Percentiles rank a stretch among this genome's conserved stretches.
Conservation (phyloP, 2,797 vertebrate species). For the Coluber constrictor region DNA sequence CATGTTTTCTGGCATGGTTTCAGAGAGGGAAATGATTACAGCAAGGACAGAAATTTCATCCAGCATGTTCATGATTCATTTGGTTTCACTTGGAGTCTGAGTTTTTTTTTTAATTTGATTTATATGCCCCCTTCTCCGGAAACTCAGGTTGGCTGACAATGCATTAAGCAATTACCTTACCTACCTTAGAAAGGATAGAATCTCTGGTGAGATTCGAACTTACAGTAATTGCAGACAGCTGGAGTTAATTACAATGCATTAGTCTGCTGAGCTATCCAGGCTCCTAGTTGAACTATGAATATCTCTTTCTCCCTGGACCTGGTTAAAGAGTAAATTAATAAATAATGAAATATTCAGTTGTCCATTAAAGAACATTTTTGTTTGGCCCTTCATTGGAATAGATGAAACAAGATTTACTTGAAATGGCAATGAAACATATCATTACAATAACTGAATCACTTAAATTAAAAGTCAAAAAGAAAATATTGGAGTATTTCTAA, state of each 20-base stretch:
- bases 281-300: neutral
- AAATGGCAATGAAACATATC: neutral
- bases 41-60: neutral
- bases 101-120: too few relatives aligned
- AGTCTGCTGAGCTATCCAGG: too few relatives aligned
- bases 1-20: neutral
- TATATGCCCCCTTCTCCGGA: too few relatives aligned
- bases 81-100: neutral
- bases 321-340: neutral
- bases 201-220: too few relatives aligned
- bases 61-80: neutral
- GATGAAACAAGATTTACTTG: neutral
- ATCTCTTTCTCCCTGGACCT: neutral
- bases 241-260: too few relatives aligned
- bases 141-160: too few relatives aligned
- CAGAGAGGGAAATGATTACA: neutral
- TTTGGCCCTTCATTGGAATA: neutral
- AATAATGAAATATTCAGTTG: neutral
- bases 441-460: neutral
- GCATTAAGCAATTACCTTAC: too few relatives aligned
- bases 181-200: too few relatives aligned
- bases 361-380: neutral
- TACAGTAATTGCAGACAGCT: too few relatives aligned
- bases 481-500: neutral
- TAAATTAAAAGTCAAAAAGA: neutral